These are phyloP conservation scores for Halocynthia roretzi DNA, from an alignment of 23 tunicate species.

Conservation along the genomic window DNA sequence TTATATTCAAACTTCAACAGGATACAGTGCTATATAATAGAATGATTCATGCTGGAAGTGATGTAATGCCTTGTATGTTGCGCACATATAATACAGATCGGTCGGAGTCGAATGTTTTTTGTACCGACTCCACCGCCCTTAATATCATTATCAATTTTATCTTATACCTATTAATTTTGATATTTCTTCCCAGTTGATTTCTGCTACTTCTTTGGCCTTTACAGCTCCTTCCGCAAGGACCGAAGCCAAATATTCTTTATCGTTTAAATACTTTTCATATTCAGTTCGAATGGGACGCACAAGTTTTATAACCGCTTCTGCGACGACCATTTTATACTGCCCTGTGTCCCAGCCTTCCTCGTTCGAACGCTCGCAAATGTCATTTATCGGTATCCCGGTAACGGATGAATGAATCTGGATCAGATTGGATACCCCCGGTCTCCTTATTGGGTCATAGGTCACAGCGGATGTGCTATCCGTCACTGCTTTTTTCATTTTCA, in stretches of 20 bases:
- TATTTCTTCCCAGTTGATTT: constrained; percentile 42
- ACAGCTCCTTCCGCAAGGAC: constrained; percentile 35
- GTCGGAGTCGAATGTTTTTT: background rate
- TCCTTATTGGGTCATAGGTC: constrained; percentile 66
- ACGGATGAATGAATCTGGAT: constrained; percentile 76
- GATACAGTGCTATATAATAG: too few relatives aligned
- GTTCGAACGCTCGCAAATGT: constrained; percentile 22
- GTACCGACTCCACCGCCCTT: background rate
- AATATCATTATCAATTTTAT: background rate
- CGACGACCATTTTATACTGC: constrained; percentile 62
- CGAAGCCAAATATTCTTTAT: constrained; percentile 35
- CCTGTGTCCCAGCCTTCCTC: constrained; percentile 52
- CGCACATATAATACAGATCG: too few relatives aligned
- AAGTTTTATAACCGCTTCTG: constrained; percentile 60
- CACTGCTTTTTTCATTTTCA: constrained; percentile 34
- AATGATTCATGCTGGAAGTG: too few relatives aligned
- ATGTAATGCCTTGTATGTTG: too few relatives aligned
- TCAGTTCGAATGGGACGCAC: constrained; percentile 59
- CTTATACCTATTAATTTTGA: constrained; percentile 41
- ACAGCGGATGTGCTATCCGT: constrained; percentile 77
- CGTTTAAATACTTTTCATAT: constrained; percentile 32
- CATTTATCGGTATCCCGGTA: constrained; percentile 34
- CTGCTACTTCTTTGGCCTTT: constrained; percentile 45
- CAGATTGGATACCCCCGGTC: constrained; percentile 86
- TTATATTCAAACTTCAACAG: too few relatives aligned